These are phyloP conservation scores for Agrotis exclamationis DNA, from an alignment of 2,888 invertebrate genomes.

Conservation along the genomic window DNA sequence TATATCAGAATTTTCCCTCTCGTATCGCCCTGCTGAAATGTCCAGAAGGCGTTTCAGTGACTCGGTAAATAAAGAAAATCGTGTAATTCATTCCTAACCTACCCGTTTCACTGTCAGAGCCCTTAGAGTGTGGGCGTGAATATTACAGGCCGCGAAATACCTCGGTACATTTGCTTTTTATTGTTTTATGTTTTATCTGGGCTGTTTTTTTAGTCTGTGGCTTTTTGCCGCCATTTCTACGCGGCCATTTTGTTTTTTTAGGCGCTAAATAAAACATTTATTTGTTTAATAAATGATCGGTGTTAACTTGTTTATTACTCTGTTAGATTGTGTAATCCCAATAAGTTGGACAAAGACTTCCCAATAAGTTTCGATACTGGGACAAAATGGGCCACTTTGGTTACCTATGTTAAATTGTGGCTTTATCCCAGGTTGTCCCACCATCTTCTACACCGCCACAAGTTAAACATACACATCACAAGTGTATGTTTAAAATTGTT, in stretches of 20 bases:
- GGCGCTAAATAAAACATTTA: background rate
- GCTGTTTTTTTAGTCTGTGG: slow-evolving; percentile 45
- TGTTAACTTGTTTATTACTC: background rate
- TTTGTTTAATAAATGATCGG: slow-evolving; percentile 1
- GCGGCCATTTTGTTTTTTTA: slow-evolving; percentile 33
- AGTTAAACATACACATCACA: no score
- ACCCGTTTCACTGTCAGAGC: slow-evolving; percentile 72
- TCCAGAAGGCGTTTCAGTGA: slow-evolving; percentile 49
- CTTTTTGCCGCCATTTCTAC: slow-evolving; percentile 30
- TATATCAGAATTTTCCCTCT: slow-evolving; percentile 16
- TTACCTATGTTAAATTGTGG: no score
- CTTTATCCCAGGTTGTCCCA: no score
- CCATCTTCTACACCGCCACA: no score
- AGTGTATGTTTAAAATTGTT: no score
- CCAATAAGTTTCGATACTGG: no score
- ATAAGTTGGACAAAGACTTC: no score
- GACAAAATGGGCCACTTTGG: no score
- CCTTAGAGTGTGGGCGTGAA: slow-evolving; percentile 62
- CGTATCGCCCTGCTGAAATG: slow-evolving; percentile 41
- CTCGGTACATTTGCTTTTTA: slow-evolving; percentile 52
- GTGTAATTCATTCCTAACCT: slow-evolving; percentile 64
- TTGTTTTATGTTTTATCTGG: slow-evolving; percentile 54
- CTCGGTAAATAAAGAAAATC: slow-evolving; percentile 58
- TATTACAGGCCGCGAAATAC: slow-evolving; percentile 61
- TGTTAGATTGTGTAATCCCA: no score